These are phyloP conservation scores for Cheilosia soror DNA, from an alignment of 2,888 invertebrate genomes.

Conservation along the genomic window DNA sequence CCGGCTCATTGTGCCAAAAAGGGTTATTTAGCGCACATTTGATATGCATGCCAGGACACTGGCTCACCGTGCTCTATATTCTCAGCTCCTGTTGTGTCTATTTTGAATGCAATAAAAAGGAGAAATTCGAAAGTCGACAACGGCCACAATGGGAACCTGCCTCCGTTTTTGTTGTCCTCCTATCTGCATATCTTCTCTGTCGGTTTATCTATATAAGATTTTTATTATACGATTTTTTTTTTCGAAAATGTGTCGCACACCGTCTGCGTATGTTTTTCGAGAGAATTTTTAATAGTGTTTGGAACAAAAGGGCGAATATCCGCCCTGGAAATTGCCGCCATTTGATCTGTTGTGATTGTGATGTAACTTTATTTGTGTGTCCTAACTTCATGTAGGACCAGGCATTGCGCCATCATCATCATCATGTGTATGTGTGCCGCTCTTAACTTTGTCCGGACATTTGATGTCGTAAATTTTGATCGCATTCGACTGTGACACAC, in stretches of 20 bases:
- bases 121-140: conserved; percentile 45
- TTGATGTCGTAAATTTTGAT: conserved; percentile 71
- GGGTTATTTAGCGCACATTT: conserved; percentile 73
- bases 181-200: conserved; percentile 3
- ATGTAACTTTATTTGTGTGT: conserved; percentile 65
- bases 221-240: conserved; percentile 56
- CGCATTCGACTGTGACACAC: conserved; percentile 30
- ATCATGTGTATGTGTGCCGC: not conserved
- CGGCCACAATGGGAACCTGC: conserved; percentile 60
- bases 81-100: conserved; percentile 67
- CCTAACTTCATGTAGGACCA: conserved; percentile 27
- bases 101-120: conserved; percentile 63
- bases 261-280: conserved; percentile 20
- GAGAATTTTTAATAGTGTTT: conserved; percentile 64
- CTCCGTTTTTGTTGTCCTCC: conserved; percentile 34
- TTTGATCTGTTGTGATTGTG: conserved; percentile 62
- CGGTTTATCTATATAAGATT: conserved; percentile 58
- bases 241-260: conserved; percentile 63
- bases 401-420: conserved; percentile 38
- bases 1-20: conserved; percentile 58
- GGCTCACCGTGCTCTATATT: conserved; percentile 16
- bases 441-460: conserved; percentile 56
- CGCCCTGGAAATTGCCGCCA: conserved; percentile 70
- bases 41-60: conserved; percentile 71
- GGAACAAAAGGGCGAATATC: conserved; percentile 73